Evolutionary conservation across 2,888 invertebrate genomes (phyloP), one percentile per base, ranked within the genome.

Genomic region (Bellardia bayeri): DNA sequence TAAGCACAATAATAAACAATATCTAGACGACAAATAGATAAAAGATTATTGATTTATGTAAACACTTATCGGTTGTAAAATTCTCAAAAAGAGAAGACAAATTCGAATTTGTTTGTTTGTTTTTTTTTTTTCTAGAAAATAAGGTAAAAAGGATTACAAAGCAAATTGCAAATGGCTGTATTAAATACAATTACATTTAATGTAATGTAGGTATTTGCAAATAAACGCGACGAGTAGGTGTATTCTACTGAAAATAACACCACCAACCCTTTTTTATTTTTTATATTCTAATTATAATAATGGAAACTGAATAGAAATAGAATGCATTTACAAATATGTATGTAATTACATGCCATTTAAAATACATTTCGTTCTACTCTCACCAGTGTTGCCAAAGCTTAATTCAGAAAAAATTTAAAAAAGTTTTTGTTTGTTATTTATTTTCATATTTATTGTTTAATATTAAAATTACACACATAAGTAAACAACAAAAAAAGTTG

Each of bases 211-310:
- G 45, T 51, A 2, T 51, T 58, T 51, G 11, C 13, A 45, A 23
- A 2, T 51, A 9, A 8, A 56, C 3, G 56, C 16, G 23, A 23
- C 33, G 13, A 61, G 14, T 14, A 61, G 30, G 30, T 61, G 3
- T 37, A 61, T 45, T 49, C 37, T 37, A 56, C 49, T n/a, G 61
- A 75, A 45, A 30, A 40, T 66, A 54, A 23, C 64, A 4, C 33
- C 23, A 71, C 30, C 72, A 64, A 66, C 64, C 83, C 54, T 42
- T 30, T n/a, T 45, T 61, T n/a, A 13, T 45, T 45, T 23, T 37
- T 33, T 58, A 63, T 40, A 16, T 61, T 71, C 54, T 78, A 83
- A 83, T 83, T 76, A 76, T 37, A 56, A 71, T 83, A 83, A 83
- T 78, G 76, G 54, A 71, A 56, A 76, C 40, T 54, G 63, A 63